phyloP scores from a whole-genome alignment of 2,113 vertebrate species.

The Mormoops blainvillei region DNA sequence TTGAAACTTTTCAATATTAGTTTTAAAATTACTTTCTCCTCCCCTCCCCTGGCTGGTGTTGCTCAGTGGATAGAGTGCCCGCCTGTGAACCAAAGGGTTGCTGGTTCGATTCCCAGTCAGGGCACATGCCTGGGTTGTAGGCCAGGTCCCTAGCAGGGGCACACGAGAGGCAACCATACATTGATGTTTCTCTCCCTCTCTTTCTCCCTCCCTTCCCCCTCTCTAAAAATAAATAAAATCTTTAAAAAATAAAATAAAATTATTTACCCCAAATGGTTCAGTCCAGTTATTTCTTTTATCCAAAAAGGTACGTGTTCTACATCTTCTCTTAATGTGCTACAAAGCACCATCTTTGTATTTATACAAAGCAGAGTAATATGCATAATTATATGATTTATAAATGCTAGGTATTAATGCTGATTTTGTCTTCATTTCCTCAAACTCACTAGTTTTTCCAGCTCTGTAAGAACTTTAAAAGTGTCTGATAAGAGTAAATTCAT shows the following conservation, averaged over 20 bases:
- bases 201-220: too few relatives aligned
- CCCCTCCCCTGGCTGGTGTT: too few relatives aligned
- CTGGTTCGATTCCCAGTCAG: too few relatives aligned
- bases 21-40: slow-evolving; percentile 6
- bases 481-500: neutral
- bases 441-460: neutral
- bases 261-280: neutral
- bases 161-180: too few relatives aligned
- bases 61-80: too few relatives aligned
- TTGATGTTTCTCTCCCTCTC: too few relatives aligned
- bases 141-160: too few relatives aligned
- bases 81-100: too few relatives aligned
- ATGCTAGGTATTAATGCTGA: neutral
- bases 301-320: neutral
- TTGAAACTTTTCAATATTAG: slow-evolving; percentile 4
- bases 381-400: neutral
- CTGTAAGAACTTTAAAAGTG: neutral
- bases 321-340: neutral
- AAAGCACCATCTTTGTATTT: neutral
- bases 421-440: neutral
- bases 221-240: too few relatives aligned
- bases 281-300: neutral
- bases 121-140: too few relatives aligned
- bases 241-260: too few relatives aligned
- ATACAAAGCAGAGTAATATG: neutral